A percentile compares a stretch with the other conserved stretches of the same genome.
These are phyloP conservation scores for Myotis myotis DNA, from an alignment of 2,797 vertebrate genomes.

Conservation along the genomic window DNA sequence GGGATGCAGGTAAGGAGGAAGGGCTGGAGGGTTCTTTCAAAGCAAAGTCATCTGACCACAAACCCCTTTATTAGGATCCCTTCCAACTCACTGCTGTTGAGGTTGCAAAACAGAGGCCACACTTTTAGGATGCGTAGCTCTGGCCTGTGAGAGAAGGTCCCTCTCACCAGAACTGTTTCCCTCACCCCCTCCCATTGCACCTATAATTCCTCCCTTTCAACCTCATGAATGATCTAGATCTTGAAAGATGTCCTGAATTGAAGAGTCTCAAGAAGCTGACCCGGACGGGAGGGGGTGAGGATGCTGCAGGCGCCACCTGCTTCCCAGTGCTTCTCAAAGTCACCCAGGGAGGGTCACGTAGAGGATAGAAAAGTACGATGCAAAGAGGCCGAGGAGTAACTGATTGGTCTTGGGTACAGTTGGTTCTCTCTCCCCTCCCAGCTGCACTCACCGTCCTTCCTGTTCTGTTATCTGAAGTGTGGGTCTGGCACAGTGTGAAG, in stretches of 20 bases:
- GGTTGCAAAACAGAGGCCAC: not conserved
- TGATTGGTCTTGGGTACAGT: not conserved
- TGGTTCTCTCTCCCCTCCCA: not conserved
- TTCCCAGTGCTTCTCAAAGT: not conserved
- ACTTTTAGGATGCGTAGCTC: not conserved
- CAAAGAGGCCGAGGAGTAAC: not conserved
- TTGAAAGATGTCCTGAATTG: not conserved
- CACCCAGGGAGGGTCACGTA: not conserved
- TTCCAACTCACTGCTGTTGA: not conserved
- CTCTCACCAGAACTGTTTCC: not conserved
- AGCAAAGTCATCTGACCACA: not conserved
- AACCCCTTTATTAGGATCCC: not conserved
- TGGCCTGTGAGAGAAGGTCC: not conserved
- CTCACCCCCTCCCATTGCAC: not conserved
- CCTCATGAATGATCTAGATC: not conserved
- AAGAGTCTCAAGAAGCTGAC: not conserved
- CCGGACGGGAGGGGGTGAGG: not conserved
- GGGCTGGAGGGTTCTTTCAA: not conserved
- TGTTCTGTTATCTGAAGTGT: constrained; percentile 48
- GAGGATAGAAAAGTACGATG: not conserved
- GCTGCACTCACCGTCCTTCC: constrained; percentile 47
- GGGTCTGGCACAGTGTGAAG: constrained; percentile 49
- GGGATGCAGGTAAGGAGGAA: not conserved
- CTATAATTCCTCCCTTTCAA: not conserved
- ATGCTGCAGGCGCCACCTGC: not conserved